Evolutionary conservation across 1,140 invertebrate species (phyloP), one percentile per base, ranked within the genome.

Genomic region (Lordiphosa clarofinis): DNA sequence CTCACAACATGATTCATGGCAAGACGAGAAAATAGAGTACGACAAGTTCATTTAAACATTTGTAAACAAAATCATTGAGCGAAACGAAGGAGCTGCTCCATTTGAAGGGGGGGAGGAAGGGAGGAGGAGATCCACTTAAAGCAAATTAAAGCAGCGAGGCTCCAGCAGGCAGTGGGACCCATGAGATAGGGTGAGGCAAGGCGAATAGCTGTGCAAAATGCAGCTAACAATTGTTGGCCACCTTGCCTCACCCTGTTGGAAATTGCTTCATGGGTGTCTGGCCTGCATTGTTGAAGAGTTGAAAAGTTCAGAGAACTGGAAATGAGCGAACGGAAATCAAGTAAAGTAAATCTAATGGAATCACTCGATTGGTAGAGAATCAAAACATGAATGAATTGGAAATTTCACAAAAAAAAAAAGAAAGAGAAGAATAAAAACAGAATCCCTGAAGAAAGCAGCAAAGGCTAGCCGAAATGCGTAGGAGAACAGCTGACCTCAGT

Each of bases 21-120:
- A 31, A 8, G 28, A 8, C 7, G 2, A 31, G 6, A 8, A 8
- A 31, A 31, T 28, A 31, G 53, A 47, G 12, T 38, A 42, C 52
- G 59, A 76, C 54, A 57, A 56, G 39, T 53, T 58, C 49, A 66
- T 40, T 73, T 72, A 62, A 72, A 60, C 46, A 42, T 44, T 43
- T 73, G 56, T 68, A 73, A 79, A 79, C 74, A 78, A 78, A 76
- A 60, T 73, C 49, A 69, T 73, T 76, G 58, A 62, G 47, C 42
- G 19, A 24, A 4, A 11, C 15, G 47, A 36, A 50, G 43, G 11
- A 46, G 43, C 36, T 6, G 19, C 19, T 6, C 11, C 4, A 37
- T 31, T 31, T 31, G 7, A 31, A 31, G 28, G 8, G 28, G 6
- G 28, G 28, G n/a, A n/a, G n/a, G n/a, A n/a, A n/a, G 21, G 21